Conservation (phyloP, 2,888 invertebrate species). For the Drosophila sordidapex region DNA sequence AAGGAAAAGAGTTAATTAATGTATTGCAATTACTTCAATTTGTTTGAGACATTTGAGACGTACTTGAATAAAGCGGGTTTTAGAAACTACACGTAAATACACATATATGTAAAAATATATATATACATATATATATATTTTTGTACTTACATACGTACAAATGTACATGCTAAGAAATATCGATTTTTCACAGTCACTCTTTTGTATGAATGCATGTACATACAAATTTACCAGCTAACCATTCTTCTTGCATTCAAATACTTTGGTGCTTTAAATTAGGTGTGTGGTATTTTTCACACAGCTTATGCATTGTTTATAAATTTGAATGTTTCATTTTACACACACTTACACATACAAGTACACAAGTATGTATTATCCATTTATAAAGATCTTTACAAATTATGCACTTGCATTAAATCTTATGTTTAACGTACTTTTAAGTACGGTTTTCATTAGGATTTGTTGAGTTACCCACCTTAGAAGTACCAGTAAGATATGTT, state of each 20-base stretch:
- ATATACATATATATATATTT: conserved; percentile 27
- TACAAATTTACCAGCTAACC: not conserved
- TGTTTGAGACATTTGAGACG: not conserved
- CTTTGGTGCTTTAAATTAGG: not conserved
- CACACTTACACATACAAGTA: not conserved
- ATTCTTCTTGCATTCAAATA: not conserved
- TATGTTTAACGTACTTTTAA: not conserved
- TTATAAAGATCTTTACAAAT: conserved; percentile 6
- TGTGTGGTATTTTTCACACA: not conserved
- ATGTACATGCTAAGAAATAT: conserved; percentile 52
- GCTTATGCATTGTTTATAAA: conserved; percentile 1
- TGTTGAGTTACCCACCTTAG: conserved; percentile 48
- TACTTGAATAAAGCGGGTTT: conserved; percentile 11
- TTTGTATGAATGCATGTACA: conserved; percentile 17
- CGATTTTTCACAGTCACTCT: conserved; percentile 56
- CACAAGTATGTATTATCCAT: conserved; percentile 6
- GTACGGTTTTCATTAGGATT: conserved; percentile 3
- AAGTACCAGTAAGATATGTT: conserved; percentile 36
- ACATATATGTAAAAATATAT: conserved; percentile 12
- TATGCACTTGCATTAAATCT: conserved; percentile 1
- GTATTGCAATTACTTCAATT: not conserved
- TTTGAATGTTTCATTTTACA: conserved; percentile 3
- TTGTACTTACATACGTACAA: conserved; percentile 17
- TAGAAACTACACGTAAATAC: conserved; percentile 1
- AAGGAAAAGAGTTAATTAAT: not conserved